phyloP scores from a whole-genome alignment of 1,140 invertebrate genomes.

The Cotesia typhae region DNA sequence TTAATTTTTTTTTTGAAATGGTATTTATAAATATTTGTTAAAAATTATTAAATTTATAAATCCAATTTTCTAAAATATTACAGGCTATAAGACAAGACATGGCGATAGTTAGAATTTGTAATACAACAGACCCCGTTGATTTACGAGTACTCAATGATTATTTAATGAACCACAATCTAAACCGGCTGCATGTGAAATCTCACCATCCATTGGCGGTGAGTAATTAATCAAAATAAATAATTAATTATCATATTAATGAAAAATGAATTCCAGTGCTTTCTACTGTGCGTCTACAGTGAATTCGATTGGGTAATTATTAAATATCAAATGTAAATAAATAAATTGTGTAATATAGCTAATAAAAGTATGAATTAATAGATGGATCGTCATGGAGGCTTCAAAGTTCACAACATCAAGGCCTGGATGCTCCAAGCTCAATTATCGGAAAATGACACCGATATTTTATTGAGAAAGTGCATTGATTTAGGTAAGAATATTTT shows the following conservation, averaged over 20 bases:
- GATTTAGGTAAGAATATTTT: slow-evolving; percentile 25
- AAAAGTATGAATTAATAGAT: slow-evolving; percentile 26
- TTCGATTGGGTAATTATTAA: slow-evolving; percentile 38
- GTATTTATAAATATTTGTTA: too few species aligned
- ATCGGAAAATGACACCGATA: slow-evolving; percentile 18
- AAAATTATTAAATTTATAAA: too few species aligned
- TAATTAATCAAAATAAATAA: slow-evolving; percentile 10
- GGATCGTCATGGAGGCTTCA: slow-evolving; percentile 39
- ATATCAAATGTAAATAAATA: not conserved
- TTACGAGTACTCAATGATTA: slow-evolving; percentile 36
- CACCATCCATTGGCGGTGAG: slow-evolving; percentile 19
- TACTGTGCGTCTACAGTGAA: slow-evolving; percentile 40
- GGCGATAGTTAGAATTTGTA: slow-evolving; percentile 39
- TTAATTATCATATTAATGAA: not conserved
- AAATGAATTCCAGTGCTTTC: slow-evolving; percentile 35
- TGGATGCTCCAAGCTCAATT: slow-evolving; percentile 31
- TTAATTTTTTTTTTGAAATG: too few species aligned
- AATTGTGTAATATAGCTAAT: slow-evolving; percentile 16
- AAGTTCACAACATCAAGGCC: slow-evolving; percentile 33
- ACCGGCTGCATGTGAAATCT: slow-evolving; percentile 25
- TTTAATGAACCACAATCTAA: slow-evolving; percentile 38
- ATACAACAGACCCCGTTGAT: slow-evolving; percentile 36
- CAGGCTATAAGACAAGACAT: slow-evolving; percentile 37
- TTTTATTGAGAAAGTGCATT: slow-evolving; percentile 34
- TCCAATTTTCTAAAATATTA: not conserved